A percentile compares a stretch with the other conserved stretches of the same genome.
These are phyloP conservation scores for Tragopan temminckii DNA, from an alignment of 2,797 vertebrate species.

Conservation along the genomic window DNA sequence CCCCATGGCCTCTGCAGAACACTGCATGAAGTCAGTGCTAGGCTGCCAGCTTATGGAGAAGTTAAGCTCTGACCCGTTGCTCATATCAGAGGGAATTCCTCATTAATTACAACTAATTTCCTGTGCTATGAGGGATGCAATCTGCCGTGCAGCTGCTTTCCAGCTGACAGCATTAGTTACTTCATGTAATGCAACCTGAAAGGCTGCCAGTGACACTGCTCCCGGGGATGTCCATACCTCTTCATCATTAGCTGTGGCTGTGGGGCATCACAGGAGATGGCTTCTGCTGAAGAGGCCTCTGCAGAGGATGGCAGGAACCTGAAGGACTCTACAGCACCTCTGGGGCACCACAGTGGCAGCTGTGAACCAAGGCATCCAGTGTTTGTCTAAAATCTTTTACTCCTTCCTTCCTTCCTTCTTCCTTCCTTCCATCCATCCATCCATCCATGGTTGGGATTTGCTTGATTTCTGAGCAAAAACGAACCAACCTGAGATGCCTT, in stretches of 20 bases:
- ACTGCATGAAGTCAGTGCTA: neutral
- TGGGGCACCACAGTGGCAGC: neutral
- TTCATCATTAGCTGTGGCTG: fast-evolving
- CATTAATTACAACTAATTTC: neutral
- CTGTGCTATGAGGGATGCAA: neutral
- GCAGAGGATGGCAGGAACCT: neutral
- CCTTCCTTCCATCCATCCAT: no score
- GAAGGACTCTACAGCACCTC: neutral
- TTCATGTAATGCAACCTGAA: neutral
- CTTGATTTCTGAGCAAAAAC: neutral
- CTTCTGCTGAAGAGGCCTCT: neutral
- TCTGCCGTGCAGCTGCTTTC: neutral
- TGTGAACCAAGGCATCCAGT: neutral
- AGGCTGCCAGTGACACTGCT: neutral
- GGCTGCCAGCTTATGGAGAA: neutral
- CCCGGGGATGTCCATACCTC: fast-evolving
- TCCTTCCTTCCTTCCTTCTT: neutral
- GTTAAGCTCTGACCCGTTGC: neutral
- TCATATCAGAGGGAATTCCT: neutral
- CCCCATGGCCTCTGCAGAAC: neutral
- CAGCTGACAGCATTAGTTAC: neutral
- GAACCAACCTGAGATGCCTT: neutral
- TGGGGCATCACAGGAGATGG: neutral
- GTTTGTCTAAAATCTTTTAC: neutral
- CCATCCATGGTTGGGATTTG: fast-evolving